Evolutionary conservation across 2,888 invertebrate species (phyloP).

Genomic region (Protodeltote pygarga): DNA sequence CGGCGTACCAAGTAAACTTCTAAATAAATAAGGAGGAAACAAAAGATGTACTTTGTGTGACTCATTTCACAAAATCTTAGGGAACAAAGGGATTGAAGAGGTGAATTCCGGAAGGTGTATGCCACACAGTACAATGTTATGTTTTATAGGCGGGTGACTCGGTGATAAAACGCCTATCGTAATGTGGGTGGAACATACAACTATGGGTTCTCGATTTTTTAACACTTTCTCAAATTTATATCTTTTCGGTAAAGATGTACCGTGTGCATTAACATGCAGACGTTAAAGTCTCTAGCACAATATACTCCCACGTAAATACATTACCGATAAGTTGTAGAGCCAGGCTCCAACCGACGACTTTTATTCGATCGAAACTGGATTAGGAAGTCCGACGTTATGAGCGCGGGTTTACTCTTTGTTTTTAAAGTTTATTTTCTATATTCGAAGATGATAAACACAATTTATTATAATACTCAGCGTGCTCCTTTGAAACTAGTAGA

Average conservation of each 20-base stretch:
- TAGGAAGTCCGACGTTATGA: constrained; percentile 13
- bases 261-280: constrained; percentile 18
- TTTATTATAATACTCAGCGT: constrained; percentile 18
- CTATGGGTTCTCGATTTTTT: constrained; percentile 51
- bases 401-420: constrained; percentile 14
- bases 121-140: constrained; percentile 39
- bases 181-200: constrained; percentile 50
- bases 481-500: constrained; percentile 17
- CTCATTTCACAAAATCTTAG: constrained; percentile 43
- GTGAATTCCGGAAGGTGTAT: constrained; percentile 47
- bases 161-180: constrained; percentile 69
- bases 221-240: constrained; percentile 16
- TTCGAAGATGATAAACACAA: constrained; percentile 20
- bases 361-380: constrained; percentile 26
- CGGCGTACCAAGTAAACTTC: constrained; percentile 14
- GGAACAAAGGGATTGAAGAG: constrained; percentile 49
- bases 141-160: constrained; percentile 53
- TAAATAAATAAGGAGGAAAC: constrained; percentile 37
- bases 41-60: constrained; percentile 20
- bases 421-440: constrained; percentile 31
- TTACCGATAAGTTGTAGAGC: constrained; percentile 7
- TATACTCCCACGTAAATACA: constrained; percentile 23
- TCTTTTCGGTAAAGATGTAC: constrained; percentile 12
- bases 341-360: constrained; percentile 7
- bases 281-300: constrained; percentile 17